Evolutionary conservation across 2,797 vertebrate species (phyloP), one percentile per base, ranked within the genome.

Genomic region (Ctenopoma multispine): DNA sequence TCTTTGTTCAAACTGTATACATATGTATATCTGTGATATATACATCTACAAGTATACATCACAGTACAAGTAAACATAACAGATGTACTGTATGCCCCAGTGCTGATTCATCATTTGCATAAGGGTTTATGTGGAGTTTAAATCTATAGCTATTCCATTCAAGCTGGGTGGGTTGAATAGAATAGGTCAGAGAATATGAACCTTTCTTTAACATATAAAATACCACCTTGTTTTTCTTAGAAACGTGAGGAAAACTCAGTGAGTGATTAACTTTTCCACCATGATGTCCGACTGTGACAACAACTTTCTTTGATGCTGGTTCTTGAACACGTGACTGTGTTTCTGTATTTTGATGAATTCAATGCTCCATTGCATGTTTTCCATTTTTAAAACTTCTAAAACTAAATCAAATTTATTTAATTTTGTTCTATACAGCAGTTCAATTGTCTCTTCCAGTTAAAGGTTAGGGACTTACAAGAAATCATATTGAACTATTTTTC

Each of bases 171-270:
- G 62, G 59, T 77, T 79, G 68, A 80, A 79, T 69, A 47, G 46
- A 83, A 71, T 77, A 90, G 78, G 54, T 69, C 72, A 75, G 64
- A 70, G 4, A 66, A 81, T 83, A 77, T 75, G 57, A 74, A 63
- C 63, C 72, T 79, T 74, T 80, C 56, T 82, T 65, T 60, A 56
- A 73, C 44, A 68, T 53, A 74, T 58, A 80, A 88, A 90, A 88
- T 77, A 80, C 51, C 77, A 38, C 5, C 43, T 69, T 82, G 61
- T 81, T 90, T 82, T 90, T 82, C 63, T 86, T 89, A 73, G 78
- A 86, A 63, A 69, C 21, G 20, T 53, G 48, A 75, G 69, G 60
- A 48, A 75, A 76, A 66, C 38, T 62, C 72, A 67, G 31, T 72
- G 17, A 72, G 65, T 29, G 21, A 78, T 69, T 44, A 59, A 23